Base-by-base conservation (phyloP, 2,797 vertebrate species). In the Triplophysa bombifrons region DNA sequence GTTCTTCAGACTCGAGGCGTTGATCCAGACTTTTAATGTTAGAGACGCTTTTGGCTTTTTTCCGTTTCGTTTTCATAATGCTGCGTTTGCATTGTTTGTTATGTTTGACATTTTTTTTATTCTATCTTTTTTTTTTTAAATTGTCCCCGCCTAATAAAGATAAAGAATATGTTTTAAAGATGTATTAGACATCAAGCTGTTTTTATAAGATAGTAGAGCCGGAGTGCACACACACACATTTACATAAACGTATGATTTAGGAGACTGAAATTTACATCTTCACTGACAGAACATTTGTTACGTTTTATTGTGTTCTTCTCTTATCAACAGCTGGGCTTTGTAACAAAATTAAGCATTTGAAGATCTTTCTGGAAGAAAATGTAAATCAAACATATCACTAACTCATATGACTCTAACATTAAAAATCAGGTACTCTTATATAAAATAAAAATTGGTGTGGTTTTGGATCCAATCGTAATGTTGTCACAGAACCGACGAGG, bases 1-100 rank as follows among this genome's bases (percentile, higher is more conserved):
- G 48, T 71, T 61, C 14, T 68, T 14, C 44, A 69, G 81, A 46
- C 44, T 13, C 44, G 0, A 46, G 38, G 78, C 80, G 85, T 85
- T 85, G 83, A 19, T 72, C 72, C 78, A 83, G 38, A 78, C 65
- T 22, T 6, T 53, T 74, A 78, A 74, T 50, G 41, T 66, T 79
- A 84, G 85, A 70, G 81, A 80, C 74, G 58, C 74, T 76, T 66
- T 77, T 73, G 27, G 78, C 80, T 84, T 70, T 80, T 82, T 38
- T 72, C 78, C 65, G 67, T 68, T 78, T 73, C 17, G 38, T 13
- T 71, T 80, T 51, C 72, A 80, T 72, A 76, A 81, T 55, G 58
- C 74, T 70, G 75, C 76, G 77, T 76, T 72, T 46, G 41, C 53
- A 67, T 80, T 30, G 56, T 82, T 76, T 65, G 65, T 44, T 58